Evolutionary conservation across 2,113 vertebrate species (phyloP), one percentile per base, ranked within the genome.

Genomic region (Salminus brasiliensis): DNA sequence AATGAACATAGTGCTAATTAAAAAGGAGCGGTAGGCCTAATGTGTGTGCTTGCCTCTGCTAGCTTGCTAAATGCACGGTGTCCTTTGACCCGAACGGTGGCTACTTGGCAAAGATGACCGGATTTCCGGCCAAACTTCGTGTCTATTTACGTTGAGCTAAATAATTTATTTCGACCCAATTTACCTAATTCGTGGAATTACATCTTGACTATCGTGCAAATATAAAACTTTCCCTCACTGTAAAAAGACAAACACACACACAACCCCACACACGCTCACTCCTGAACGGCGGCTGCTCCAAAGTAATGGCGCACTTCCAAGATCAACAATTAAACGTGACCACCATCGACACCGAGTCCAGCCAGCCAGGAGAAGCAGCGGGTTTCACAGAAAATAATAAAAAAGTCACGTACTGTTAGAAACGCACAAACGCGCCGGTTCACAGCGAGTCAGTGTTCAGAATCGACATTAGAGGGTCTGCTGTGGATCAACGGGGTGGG

Each of bases 241-340:
- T 10, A 36, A 71, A 41, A 71, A 1, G 23, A 23, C 8, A n/a
- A 25, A n/a, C n/a, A n/a, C n/a, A n/a, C n/a, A n/a, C n/a, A n/a
- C n/a, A n/a, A n/a, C n/a, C n/a, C n/a, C n/a, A n/a, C n/a, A n/a
- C n/a, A n/a, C n/a, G 55, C n/a, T 45, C 55, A 15, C 21, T 25
- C 16, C 25, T 43, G 34, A 66, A 36, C 65, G 39, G 66, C 62
- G 69, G 81, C 43, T 49, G 77, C 34, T 73, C 23, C 71, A 78
- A 83, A 78, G 74, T 81, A 85, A 55, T 83, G 81, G 84, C 84
- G 81, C 74, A 60, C 49, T 78, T 83, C 84, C 81, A 81, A 65
- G 68, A 43, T 41, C 25, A 21, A 81, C 74, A 76, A 60, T 78
- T 59, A 49, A 71, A 68, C 8, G 41, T 29, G 3, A 30, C 18